These are phyloP conservation scores for Serilophus lunatus DNA, from an alignment of 2,113 vertebrate genomes.

Conservation along the genomic window DNA sequence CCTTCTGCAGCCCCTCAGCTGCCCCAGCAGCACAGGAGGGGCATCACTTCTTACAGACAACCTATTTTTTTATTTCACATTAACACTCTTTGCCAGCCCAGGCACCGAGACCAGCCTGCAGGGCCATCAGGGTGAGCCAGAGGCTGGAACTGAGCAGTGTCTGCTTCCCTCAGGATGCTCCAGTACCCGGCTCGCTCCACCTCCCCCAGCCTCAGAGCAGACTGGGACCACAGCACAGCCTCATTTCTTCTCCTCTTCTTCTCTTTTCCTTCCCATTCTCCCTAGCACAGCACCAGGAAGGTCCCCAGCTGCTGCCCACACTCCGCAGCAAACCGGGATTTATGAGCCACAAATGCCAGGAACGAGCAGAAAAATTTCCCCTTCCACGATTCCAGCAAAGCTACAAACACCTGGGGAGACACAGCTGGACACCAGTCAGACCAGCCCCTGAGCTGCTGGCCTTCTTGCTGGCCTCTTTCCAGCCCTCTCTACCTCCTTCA, in stretches of 20 bases:
- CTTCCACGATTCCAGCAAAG: neutral
- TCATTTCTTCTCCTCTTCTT: neutral
- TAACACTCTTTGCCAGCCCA: neutral
- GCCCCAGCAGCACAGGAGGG: neutral
- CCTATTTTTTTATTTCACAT: neutral
- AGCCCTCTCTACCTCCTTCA: neutral
- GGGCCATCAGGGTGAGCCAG: neutral
- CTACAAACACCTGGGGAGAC: neutral
- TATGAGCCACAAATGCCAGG: neutral
- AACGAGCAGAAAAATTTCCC: neutral
- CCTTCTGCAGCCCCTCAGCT: neutral
- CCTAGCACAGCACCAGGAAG: neutral
- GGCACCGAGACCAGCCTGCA: neutral
- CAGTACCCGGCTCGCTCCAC: rapidly evolving
- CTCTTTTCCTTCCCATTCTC: neutral
- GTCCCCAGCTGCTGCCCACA: neutral
- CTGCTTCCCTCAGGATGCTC: neutral
- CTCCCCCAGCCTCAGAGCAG: neutral
- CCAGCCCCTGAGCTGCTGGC: rapidly evolving
- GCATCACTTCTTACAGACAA: neutral
- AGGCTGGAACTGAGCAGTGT: neutral
- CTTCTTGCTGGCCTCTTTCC: neutral
- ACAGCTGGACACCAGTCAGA: neutral
- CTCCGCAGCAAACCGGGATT: neutral
- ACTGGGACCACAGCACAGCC: neutral